These are phyloP conservation scores for Pampusana beccarii DNA, from an alignment of 2,113 vertebrate species.

Conservation along the genomic window DNA sequence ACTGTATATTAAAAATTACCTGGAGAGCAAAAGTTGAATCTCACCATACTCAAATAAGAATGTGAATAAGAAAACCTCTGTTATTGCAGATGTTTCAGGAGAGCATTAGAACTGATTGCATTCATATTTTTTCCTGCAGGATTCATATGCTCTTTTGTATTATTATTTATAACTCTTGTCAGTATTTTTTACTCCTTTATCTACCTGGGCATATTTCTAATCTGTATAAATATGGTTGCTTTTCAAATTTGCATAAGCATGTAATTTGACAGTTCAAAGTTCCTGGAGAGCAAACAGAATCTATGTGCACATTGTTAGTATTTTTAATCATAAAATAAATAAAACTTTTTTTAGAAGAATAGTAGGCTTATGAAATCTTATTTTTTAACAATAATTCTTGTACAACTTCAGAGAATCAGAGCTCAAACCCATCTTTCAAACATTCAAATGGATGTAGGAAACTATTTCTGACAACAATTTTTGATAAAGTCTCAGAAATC, in stretches of 20 bases:
- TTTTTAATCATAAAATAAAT: background rate
- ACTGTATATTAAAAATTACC: background rate
- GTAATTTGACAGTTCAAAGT: background rate
- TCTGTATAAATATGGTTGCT: background rate
- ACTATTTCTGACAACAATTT: background rate
- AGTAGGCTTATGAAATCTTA: background rate
- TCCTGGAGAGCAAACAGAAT: background rate
- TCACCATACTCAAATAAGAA: background rate
- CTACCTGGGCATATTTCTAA: background rate
- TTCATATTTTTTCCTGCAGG: background rate
- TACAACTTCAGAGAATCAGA: background rate
- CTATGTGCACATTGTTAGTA: background rate
- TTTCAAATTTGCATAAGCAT: background rate
- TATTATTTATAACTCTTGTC: background rate
- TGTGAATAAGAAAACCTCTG: background rate
- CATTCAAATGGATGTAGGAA: background rate
- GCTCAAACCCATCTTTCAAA: background rate
- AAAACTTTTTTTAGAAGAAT: background rate
- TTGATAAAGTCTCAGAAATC: background rate
- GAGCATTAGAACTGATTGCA: background rate
- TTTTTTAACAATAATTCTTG: background rate
- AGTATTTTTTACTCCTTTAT: background rate
- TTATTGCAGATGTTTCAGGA: background rate
- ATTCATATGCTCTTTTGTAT: background rate
- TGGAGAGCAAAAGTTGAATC: background rate